Percentiles rank a stretch among this genome's conserved stretches.
phyloP scores from a whole-genome alignment of 2,113 vertebrate genomes.

The Peromyscus leucopus region DNA sequence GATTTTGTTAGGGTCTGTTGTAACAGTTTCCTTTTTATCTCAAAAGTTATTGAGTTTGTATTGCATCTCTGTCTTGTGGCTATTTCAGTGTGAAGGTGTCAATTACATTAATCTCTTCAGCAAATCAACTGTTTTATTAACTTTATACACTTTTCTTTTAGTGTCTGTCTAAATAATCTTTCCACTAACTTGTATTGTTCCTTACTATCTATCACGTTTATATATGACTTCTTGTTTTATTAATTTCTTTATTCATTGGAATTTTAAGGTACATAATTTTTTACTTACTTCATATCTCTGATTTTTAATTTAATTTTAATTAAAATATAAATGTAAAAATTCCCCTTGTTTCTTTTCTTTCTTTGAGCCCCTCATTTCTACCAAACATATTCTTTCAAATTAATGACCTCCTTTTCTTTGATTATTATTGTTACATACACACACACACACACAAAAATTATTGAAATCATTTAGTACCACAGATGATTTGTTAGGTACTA shows the following conservation, averaged over 20 bases:
- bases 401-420: neutral
- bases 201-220: neutral
- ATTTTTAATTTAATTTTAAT: neutral
- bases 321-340: neutral
- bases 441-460: neutral
- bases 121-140: neutral
- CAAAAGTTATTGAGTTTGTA: neutral
- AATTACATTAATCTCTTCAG: neutral
- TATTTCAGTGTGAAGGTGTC: neutral
- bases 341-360: neutral
- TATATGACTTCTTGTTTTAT: neutral
- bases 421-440: neutral
- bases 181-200: neutral
- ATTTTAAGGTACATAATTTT: neutral
- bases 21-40: neutral
- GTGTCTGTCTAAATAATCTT: neutral
- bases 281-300: neutral
- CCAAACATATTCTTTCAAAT: neutral
- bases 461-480: neutral
- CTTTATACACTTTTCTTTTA: neutral
- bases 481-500: neutral
- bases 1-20: neutral
- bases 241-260: neutral
- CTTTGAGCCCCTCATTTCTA: neutral
- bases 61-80: neutral